These are phyloP conservation scores for Podarcis siculus DNA, from an alignment of 2,797 vertebrate genomes.

Conservation along the genomic window DNA sequence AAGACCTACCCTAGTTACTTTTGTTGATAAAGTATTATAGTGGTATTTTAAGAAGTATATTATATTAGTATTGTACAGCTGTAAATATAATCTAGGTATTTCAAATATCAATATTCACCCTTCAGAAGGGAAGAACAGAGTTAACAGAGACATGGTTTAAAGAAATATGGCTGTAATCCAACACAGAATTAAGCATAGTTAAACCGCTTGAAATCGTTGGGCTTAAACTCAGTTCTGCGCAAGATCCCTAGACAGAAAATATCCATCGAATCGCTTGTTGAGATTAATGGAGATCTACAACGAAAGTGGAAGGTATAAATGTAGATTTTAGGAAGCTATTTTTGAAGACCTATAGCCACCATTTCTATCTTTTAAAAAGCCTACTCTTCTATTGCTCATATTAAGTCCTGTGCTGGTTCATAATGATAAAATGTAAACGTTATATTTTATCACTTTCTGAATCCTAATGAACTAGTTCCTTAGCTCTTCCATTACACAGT, in stretches of 20 bases:
- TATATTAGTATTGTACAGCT: conserved; percentile 65
- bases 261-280: background rate
- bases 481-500: background rate
- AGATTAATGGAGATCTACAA: background rate
- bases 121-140: conserved; percentile 69
- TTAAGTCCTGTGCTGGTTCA: conserved; percentile 49
- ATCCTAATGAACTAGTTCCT: background rate
- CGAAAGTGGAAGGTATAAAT: conserved; percentile 35
- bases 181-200: background rate
- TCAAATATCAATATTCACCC: conserved; percentile 69
- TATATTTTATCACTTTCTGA: background rate
- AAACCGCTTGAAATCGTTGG: background rate
- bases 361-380: conserved; percentile 29
- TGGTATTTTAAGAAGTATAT: conserved; percentile 43
- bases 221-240: background rate
- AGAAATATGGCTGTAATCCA: background rate
- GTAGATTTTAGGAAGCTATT: conserved; percentile 25
- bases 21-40: conserved; percentile 37
- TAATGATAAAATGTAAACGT: conserved; percentile 20
- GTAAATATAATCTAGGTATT: conserved; percentile 75
- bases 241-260: conserved; percentile 27
- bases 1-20: conserved; percentile 20
- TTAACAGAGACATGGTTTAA: conserved; percentile 11
- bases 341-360: conserved; percentile 39
- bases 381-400: conserved; percentile 39